A percentile compares a stretch with the other conserved stretches of the same genome.
Conservation (phyloP, 2,113 vertebrate species). For the Hippocampus zosterae region DNA sequence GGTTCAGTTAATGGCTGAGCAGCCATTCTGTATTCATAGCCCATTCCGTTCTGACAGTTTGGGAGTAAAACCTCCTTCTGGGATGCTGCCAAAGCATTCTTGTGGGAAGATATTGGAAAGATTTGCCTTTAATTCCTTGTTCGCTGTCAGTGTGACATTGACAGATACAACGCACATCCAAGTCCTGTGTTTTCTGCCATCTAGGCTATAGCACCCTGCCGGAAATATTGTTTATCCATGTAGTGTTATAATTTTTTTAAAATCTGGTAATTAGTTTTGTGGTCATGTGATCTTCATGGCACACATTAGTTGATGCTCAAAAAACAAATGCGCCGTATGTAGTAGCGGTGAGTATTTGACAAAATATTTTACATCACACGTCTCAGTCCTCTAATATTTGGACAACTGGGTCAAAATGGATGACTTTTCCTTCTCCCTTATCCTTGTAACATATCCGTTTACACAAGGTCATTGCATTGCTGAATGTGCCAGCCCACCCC, state of each 20-base stretch:
- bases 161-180: slow-evolving; percentile 15
- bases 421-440: slow-evolving; percentile 4
- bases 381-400: background rate
- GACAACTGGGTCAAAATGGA: slow-evolving; percentile 1
- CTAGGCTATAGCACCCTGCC: background rate
- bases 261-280: no score
- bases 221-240: background rate
- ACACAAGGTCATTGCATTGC: slow-evolving; percentile 54
- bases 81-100: slow-evolving; percentile 40
- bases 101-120: slow-evolving; percentile 31
- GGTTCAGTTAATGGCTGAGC: slow-evolving; percentile 43
- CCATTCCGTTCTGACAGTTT: slow-evolving; percentile 55
- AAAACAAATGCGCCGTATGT: background rate
- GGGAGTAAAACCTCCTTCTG: slow-evolving; percentile 36
- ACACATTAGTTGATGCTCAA: background rate
- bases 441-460: slow-evolving; percentile 32
- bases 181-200: slow-evolving; percentile 10
- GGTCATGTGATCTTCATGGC: background rate
- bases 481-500: slow-evolving; percentile 29
- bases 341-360: background rate
- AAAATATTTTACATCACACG: background rate
- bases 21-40: slow-evolving; percentile 53
- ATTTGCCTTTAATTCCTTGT: slow-evolving; percentile 18
- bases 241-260: background rate
- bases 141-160: slow-evolving; percentile 39